Conservation (phyloP, 2,113 vertebrate species). For the Phoenicopterus ruber region DNA sequence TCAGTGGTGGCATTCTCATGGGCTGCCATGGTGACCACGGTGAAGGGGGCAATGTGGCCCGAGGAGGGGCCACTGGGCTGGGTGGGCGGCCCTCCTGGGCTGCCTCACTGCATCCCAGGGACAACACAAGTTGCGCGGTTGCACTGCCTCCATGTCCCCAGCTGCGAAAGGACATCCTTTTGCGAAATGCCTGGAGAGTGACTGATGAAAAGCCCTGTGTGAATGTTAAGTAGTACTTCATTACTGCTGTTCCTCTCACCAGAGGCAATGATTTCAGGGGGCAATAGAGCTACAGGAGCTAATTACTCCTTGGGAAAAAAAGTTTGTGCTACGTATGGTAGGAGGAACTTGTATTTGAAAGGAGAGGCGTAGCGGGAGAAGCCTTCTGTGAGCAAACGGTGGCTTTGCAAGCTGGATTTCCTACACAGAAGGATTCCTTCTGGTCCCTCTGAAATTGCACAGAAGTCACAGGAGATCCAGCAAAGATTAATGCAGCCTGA, state of each 20-base stretch:
- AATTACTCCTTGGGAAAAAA: background rate
- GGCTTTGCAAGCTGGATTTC: background rate
- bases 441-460: background rate
- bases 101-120: background rate
- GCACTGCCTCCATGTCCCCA: background rate
- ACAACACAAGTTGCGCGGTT: background rate
- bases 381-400: background rate
- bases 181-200: background rate
- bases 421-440: background rate
- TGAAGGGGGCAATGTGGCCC: background rate
- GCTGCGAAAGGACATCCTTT: background rate
- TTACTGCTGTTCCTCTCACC: background rate
- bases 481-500: conserved; percentile 26
- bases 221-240: background rate
- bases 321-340: background rate
- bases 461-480: background rate
- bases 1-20: background rate
- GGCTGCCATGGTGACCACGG: background rate
- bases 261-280: background rate
- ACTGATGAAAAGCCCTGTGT: background rate
- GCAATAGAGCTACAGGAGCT: background rate
- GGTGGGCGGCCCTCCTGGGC: background rate
- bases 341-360: background rate
- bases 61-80: background rate
- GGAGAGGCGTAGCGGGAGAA: background rate